A percentile compares a stretch with the other conserved stretches of the same genome.
Conservation (phyloP, 30 jellyfish, hydroid and myxozoan genomes). For the Turritopsis dohrnii region DNA sequence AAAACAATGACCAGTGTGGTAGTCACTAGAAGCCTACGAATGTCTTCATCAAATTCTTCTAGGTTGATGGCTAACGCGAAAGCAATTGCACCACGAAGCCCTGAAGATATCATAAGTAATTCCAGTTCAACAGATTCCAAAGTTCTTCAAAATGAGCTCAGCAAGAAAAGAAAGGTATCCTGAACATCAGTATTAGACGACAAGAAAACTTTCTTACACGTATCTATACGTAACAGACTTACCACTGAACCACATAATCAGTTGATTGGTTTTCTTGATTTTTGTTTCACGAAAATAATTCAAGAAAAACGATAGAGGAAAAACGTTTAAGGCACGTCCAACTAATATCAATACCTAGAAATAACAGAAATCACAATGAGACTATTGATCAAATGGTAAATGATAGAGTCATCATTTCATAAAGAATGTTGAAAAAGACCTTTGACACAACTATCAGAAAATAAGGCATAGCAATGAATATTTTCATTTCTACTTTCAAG, state of each 20-base stretch:
- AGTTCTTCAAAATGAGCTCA: neutral
- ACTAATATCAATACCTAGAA: slow-evolving; percentile 69
- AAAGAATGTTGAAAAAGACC: too few species aligned
- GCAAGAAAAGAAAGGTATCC: neutral
- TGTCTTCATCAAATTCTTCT: slow-evolving; percentile 67
- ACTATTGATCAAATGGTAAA: neutral
- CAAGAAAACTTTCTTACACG: too few species aligned
- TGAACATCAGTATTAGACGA: too few species aligned
- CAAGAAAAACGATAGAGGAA: slow-evolving; percentile 73
- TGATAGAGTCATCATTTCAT: neutral
- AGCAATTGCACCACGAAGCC: slow-evolving; percentile 99
- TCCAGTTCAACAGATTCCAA: neutral
- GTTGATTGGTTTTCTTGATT: slow-evolving; percentile 65
- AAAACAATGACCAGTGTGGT: slow-evolving; percentile 82
- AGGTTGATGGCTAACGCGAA: slow-evolving; percentile 85
- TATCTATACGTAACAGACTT: too few species aligned
- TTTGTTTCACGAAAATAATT: slow-evolving; percentile 86
- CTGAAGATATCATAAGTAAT: slow-evolving; percentile 21
- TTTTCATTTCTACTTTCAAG: too few species aligned
- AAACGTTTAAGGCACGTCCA: slow-evolving; percentile 88
- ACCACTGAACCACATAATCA: slow-evolving; percentile 98
- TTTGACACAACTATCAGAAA: too few species aligned
- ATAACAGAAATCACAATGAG: slow-evolving; percentile 3
- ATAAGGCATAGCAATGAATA: too few species aligned
- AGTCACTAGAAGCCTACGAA: slow-evolving; percentile 71